Percentiles rank a stretch among this genome's conserved stretches.
phyloP scores from a whole-genome alignment of 2,113 vertebrate genomes.

The Gambusia affinis region DNA sequence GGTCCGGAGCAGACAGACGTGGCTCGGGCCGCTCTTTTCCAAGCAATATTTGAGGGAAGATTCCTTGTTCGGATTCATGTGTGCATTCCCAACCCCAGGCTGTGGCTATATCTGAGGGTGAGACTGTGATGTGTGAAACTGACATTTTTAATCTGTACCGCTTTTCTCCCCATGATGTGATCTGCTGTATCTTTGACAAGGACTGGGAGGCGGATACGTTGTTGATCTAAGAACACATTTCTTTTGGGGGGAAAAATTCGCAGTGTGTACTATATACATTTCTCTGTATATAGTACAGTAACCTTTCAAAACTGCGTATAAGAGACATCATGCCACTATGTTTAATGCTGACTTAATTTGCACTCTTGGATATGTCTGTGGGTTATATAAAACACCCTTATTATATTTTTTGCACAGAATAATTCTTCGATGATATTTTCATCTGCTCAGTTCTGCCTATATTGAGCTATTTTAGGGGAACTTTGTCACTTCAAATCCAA shows the following conservation, averaged over 20 bases:
- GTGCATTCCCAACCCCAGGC: constrained; percentile 28
- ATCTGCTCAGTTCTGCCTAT: too few species aligned
- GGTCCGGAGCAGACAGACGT: constrained; percentile 46
- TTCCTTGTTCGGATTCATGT: constrained; percentile 39
- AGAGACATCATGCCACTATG: neutral
- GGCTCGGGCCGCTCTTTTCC: constrained; percentile 37
- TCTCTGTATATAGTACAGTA: too few species aligned
- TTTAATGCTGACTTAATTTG: neutral
- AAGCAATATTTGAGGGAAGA: constrained; percentile 15
- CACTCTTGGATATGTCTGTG: too few species aligned
- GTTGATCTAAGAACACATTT: constrained; percentile 62
- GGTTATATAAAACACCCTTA: too few species aligned
- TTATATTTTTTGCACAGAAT: too few species aligned
- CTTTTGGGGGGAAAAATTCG: constrained; percentile 5
- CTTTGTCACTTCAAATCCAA: too few species aligned
- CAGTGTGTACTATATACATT: too few species aligned
- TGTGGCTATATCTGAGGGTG: constrained; percentile 49
- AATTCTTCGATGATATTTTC: too few species aligned
- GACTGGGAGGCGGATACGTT: constrained; percentile 35
- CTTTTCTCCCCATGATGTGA: constrained; percentile 52
- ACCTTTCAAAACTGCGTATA: neutral
- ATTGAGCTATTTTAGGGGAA: too few species aligned
- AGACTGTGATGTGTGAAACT: constrained; percentile 61
- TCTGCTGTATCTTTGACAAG: constrained; percentile 53
- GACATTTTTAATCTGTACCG: constrained; percentile 75